Evolutionary conservation across 1,140 invertebrate genomes (phyloP).

Genomic region (Euwallacea similis): DNA sequence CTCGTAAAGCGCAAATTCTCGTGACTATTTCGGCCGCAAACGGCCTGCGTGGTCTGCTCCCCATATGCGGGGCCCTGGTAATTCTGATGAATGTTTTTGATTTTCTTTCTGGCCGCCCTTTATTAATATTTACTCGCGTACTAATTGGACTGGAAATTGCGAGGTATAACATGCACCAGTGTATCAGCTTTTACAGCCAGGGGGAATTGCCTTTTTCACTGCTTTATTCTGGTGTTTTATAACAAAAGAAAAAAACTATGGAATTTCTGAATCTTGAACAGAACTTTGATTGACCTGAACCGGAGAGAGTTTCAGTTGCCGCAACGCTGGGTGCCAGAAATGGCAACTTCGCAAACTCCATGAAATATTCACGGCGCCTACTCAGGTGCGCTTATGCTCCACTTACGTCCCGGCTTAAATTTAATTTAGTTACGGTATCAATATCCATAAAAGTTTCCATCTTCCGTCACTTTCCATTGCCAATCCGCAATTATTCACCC

Average conservation of each 20-base stretch:
- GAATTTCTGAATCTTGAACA: too few species aligned
- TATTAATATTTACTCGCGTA: conserved; percentile 41
- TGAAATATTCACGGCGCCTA: conserved; percentile 34
- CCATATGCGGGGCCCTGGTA: conserved; percentile 44
- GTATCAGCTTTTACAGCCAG: conserved; percentile 9
- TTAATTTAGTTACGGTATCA: conserved; percentile 40
- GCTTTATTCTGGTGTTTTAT: conserved; percentile 17
- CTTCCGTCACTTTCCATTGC: conserved; percentile 39
- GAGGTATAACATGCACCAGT: conserved; percentile 35
- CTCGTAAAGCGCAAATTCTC: conserved; percentile 45
- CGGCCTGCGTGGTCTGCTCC: conserved; percentile 45
- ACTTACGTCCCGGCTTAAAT: conserved; percentile 40
- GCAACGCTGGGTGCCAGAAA: too few species aligned
- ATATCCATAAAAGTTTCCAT: conserved; percentile 42
- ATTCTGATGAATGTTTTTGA: conserved; percentile 51
- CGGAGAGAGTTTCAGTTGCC: too few species aligned
- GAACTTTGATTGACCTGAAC: too few species aligned
- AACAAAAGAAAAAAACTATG: too few species aligned
- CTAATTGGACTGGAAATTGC: conserved; percentile 42
- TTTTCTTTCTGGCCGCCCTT: conserved; percentile 45
- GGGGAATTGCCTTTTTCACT: conserved; percentile 38
- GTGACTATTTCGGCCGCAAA: conserved; percentile 49
- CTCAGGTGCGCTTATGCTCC: conserved; percentile 42
- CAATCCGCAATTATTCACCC: conserved; percentile 35
- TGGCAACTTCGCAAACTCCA: conserved; percentile 2